Evolutionary conservation across 2,113 vertebrate genomes (phyloP), one percentile per base, ranked within the genome.

Genomic region (Prunella fulvescens): DNA sequence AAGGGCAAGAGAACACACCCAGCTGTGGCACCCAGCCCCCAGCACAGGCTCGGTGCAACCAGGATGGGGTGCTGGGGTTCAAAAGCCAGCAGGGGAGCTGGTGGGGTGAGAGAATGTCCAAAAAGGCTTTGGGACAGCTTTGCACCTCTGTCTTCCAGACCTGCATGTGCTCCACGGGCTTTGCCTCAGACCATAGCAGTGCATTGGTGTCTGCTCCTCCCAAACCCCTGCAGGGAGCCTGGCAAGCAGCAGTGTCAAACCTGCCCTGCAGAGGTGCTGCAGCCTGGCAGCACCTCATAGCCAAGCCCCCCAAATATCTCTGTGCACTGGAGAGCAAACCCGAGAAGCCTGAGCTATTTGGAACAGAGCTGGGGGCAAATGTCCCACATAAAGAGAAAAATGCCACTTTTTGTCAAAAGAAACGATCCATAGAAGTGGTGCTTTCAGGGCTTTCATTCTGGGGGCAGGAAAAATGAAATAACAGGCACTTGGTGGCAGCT

Each of bases 201-300:
- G n/a, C 10, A 2, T 1, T 0, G 35, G 35, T 51, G 24, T 25
- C 48, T 56, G 1, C 7, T 15, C 31, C 45, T 19, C 53, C 51
- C 73, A 44, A 22, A 23, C 4, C 44, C 50, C 80, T 47, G 71
- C n/a, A 37, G 26, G 56, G 26, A 61, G 39, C 29, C 33, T 4
- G 16, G 37, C 26, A 39, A 22, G n/a, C 48, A 72, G 20, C 5
- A 11, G 6, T 1, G 31, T 23, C 4, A 45, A 81, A 54, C 15
- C 39, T 54, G 18, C 47, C 18, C 5, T 14, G 33, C 65, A 74
- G 33, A 39, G 82, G 22, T 12, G 67, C 23, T n/a, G 45, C 16
- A 39, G 48, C 40, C 35, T 19, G 26, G 40, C 51, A 56, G 53
- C n/a, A 48, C 12, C 48, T 61, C 67, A 45, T 3, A 51, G 53